Evolutionary conservation across 2,113 vertebrate genomes (phyloP).

Genomic region (Cryptotis parvus): DNA sequence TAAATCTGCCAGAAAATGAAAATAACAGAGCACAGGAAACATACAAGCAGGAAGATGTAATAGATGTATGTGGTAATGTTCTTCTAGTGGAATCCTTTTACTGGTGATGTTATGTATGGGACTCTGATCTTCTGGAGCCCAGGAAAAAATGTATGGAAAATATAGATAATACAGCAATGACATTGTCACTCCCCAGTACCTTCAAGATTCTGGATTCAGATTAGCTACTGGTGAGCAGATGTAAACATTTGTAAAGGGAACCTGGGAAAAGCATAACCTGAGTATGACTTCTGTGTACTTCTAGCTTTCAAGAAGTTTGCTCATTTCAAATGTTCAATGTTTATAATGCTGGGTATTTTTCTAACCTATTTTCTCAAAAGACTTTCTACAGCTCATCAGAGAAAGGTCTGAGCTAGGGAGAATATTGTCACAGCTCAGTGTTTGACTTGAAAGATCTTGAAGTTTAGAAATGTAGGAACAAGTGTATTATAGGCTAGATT

Average conservation of each 20-base stretch:
- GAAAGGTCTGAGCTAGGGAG: not conserved
- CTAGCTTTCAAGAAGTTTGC: not conserved
- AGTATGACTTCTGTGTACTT: not conserved
- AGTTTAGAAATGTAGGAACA: not conserved
- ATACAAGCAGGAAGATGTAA: not conserved
- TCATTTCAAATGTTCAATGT: conserved; percentile 1
- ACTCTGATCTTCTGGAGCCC: not conserved
- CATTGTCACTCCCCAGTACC: not conserved
- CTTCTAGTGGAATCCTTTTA: not conserved
- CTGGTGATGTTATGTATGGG: not conserved
- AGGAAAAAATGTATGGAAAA: not conserved
- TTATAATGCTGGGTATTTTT: not conserved
- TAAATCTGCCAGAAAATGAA: not conserved
- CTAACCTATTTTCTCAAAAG: not conserved
- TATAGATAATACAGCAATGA: not conserved
- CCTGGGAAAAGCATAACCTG: not conserved
- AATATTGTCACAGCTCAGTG: not conserved
- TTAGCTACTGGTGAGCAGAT: conserved; percentile 19
- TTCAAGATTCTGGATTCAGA: not conserved
- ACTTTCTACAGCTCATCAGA: not conserved
- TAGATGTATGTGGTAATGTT: not conserved
- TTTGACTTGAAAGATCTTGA: not conserved
- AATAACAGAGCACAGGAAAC: not conserved
- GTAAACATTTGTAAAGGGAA: conserved; percentile 48
- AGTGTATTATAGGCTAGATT: not conserved